Evolutionary conservation across 2,113 vertebrate genomes (phyloP).

Genomic region (Pelecanus crispus): DNA sequence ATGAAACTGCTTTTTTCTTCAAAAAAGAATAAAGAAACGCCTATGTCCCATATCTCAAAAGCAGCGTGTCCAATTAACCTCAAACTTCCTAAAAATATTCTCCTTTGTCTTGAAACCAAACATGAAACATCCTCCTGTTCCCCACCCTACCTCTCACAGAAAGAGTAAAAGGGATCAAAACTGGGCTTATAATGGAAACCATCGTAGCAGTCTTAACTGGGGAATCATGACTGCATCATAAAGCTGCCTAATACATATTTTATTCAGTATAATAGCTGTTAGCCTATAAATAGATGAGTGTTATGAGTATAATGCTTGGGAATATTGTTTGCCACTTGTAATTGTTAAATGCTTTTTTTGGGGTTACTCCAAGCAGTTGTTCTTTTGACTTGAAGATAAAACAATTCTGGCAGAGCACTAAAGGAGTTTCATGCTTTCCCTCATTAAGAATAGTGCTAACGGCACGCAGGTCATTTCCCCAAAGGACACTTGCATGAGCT

Average conservation of each 20-base stretch:
- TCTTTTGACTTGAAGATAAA: slow-evolving; percentile 76
- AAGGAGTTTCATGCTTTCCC: slow-evolving; percentile 72
- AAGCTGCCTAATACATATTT: slow-evolving; percentile 45
- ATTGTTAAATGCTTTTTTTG: slow-evolving; percentile 74
- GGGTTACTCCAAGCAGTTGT: slow-evolving; percentile 72
- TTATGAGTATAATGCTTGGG: slow-evolving; percentile 55
- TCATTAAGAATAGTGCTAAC: slow-evolving; percentile 73
- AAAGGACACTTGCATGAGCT: slow-evolving; percentile 65
- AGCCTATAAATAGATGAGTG: slow-evolving; percentile 62
- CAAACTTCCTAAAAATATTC: slow-evolving; percentile 65
- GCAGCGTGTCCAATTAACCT: slow-evolving; percentile 54
- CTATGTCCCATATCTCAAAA: slow-evolving; percentile 48
- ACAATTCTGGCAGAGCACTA: slow-evolving; percentile 76
- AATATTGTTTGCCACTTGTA: slow-evolving; percentile 69
- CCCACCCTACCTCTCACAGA: slow-evolving; percentile 14
- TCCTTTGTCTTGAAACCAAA: slow-evolving; percentile 58
- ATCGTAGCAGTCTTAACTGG: neutral
- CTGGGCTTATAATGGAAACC: neutral
- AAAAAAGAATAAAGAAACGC: neutral
- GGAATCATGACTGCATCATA: slow-evolving; percentile 12
- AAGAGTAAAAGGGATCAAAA: slow-evolving; percentile 5
- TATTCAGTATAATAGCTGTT: slow-evolving; percentile 52
- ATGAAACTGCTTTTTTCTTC: slow-evolving; percentile 2
- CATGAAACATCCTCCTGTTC: slow-evolving; percentile 54
- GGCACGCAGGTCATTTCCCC: slow-evolving; percentile 73